These are phyloP conservation scores for Diabrotica balteata DNA, from an alignment of 2,888 invertebrate genomes.

Conservation along the genomic window DNA sequence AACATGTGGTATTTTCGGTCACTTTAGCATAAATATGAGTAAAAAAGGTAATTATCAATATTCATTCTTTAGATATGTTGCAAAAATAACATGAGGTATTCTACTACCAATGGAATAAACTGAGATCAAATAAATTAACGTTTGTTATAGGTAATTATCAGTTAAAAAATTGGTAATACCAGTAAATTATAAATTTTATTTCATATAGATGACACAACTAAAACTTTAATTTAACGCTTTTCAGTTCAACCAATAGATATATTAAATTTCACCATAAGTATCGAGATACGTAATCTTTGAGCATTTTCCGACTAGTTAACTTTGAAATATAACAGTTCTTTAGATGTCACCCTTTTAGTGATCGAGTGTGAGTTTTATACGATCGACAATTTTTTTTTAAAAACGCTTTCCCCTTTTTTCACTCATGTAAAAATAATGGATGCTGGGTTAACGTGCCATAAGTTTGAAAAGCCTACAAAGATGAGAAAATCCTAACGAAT, in stretches of 20 bases:
- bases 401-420: slow-evolving; percentile 7
- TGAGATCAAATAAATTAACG: too few species aligned
- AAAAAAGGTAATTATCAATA: too few species aligned
- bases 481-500: slow-evolving; percentile 20
- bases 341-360: slow-evolving; percentile 8
- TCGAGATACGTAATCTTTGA: not conserved
- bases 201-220: too few species aligned
- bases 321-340: slow-evolving; percentile 11
- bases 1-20: too few species aligned
- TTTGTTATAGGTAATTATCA: too few species aligned
- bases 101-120: too few species aligned
- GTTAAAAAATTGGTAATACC: too few species aligned
- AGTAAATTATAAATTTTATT: too few species aligned
- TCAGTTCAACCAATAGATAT: not conserved
- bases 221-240: too few species aligned
- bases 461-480: slow-evolving; percentile 5
- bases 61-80: too few species aligned
- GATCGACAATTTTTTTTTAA: slow-evolving; percentile 13
- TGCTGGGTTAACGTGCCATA: slow-evolving; percentile 13
- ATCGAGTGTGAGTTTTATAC: slow-evolving; percentile 5
- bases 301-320: slow-evolving; percentile 9
- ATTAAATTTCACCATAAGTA: not conserved
- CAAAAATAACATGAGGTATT: too few species aligned
- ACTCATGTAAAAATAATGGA: slow-evolving; percentile 12
- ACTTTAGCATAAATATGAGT: too few species aligned